Evolutionary conservation across 2,888 invertebrate genomes (phyloP).

Genomic region (Ptychoptera contaminata): DNA sequence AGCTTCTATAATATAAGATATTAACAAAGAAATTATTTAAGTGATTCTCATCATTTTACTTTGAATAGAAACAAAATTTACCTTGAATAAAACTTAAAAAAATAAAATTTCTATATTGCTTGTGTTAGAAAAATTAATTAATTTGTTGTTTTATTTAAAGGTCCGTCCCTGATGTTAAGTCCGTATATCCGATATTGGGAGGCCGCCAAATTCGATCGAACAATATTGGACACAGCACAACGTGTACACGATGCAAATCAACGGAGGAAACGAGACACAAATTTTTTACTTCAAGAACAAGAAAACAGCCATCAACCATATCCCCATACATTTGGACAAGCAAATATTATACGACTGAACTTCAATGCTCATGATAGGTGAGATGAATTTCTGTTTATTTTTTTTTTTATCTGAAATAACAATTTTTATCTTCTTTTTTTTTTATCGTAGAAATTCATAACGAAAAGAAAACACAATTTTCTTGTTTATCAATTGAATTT

Average conservation of each 20-base stretch:
- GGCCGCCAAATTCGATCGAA: slow-evolving; percentile 54
- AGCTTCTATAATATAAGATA: too few relatives aligned
- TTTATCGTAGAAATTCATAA: too few relatives aligned
- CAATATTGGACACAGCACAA: slow-evolving; percentile 25
- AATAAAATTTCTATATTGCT: background rate
- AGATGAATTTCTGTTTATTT: slow-evolving; percentile 9
- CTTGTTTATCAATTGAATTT: too few relatives aligned
- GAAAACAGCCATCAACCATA: background rate
- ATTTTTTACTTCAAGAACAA: slow-evolving; percentile 4
- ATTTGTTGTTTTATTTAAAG: slow-evolving; percentile 28
- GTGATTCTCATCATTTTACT: too few relatives aligned
- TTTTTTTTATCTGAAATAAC: background rate
- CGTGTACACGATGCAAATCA: slow-evolving; percentile 26
- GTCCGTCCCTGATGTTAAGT: slow-evolving; percentile 40
- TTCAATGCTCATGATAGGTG: slow-evolving; percentile 32
- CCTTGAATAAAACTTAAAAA: background rate
- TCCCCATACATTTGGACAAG: slow-evolving; percentile 20
- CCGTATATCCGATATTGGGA: slow-evolving; percentile 71
- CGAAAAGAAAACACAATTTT: too few relatives aligned
- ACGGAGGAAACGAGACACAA: slow-evolving; percentile 24
- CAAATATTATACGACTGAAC: slow-evolving; percentile 27
- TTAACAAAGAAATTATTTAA: too few relatives aligned
- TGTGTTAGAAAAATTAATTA: background rate
- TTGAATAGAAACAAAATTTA: too few relatives aligned
- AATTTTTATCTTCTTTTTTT: too few relatives aligned